These are phyloP conservation scores for Benitochromis conjunctus DNA, from an alignment of 2,113 vertebrate genomes.

Conservation along the genomic window DNA sequence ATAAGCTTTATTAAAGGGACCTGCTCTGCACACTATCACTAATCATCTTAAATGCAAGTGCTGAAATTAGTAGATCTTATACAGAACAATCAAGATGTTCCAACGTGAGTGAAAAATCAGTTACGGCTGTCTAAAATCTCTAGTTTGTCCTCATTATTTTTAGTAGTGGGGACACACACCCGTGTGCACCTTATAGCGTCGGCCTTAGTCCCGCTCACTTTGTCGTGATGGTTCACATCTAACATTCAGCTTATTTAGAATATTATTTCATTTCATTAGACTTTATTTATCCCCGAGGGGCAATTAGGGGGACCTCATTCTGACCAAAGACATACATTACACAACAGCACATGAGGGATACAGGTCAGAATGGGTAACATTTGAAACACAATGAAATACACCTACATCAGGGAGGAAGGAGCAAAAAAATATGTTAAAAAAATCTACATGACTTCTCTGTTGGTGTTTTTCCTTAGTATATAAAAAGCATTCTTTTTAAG, in stretches of 20 bases:
- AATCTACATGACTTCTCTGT: accelerated
- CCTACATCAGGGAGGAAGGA: too few relatives aligned
- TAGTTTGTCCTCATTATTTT: neutral
- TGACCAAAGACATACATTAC: too few relatives aligned
- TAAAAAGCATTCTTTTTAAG: neutral
- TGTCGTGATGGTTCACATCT: neutral
- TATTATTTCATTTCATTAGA: too few relatives aligned
- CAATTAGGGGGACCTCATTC: too few relatives aligned
- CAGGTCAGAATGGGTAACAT: too few relatives aligned
- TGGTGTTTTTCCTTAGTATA: neutral
- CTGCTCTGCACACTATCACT: neutral
- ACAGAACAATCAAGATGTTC: neutral
- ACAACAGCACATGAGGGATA: too few relatives aligned
- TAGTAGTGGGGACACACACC: neutral
- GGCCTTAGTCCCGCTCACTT: accelerated
- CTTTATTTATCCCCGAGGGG: too few relatives aligned
- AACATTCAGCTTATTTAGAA: neutral
- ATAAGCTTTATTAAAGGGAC: neutral
- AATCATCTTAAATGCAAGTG: neutral
- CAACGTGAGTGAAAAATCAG: neutral
- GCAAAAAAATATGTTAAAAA: too few relatives aligned
- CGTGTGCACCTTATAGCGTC: neutral
- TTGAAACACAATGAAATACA: too few relatives aligned
- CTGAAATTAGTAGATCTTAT: neutral
- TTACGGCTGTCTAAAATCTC: neutral